A percentile compares a stretch with the other conserved stretches of the same genome.
Conservation (phyloP, 2,888 invertebrate species). For the Limnephilus marmoratus region DNA sequence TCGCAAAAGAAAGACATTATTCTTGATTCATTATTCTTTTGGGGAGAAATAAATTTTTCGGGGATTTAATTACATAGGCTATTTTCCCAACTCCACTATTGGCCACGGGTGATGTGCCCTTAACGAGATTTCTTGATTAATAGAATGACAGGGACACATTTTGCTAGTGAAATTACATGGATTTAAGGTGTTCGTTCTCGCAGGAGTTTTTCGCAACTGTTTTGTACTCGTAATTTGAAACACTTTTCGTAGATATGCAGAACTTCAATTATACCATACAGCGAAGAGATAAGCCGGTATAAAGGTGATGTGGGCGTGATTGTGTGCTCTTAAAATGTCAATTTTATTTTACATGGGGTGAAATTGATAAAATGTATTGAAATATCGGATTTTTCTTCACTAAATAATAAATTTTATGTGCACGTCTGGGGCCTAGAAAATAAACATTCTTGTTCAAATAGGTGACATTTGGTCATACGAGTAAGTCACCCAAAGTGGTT, state of each 20-base stretch:
- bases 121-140: conserved; percentile 29
- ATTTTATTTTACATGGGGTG: no score
- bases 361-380: no score
- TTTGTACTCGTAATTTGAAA: neutral
- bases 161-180: conserved; percentile 7
- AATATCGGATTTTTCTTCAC: no score
- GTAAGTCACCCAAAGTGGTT: no score
- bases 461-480: no score
- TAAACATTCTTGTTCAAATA: no score
- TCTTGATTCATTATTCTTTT: neutral
- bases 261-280: neutral
- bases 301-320: no score
- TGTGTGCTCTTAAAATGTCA: no score
- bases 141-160: neutral
- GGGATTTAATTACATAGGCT: conserved; percentile 22
- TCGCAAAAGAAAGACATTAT: neutral
- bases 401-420: no score
- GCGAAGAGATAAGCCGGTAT: no score
- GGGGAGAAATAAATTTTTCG: conserved; percentile 9
- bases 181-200: neutral
- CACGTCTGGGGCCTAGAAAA: no score
- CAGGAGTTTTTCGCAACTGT: no score
- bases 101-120: conserved; percentile 27
- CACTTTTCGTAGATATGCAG: neutral
- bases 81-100: neutral